phyloP scores from a whole-genome alignment of 2,888 invertebrate genomes.

The Caenorhabditis wallacei region DNA sequence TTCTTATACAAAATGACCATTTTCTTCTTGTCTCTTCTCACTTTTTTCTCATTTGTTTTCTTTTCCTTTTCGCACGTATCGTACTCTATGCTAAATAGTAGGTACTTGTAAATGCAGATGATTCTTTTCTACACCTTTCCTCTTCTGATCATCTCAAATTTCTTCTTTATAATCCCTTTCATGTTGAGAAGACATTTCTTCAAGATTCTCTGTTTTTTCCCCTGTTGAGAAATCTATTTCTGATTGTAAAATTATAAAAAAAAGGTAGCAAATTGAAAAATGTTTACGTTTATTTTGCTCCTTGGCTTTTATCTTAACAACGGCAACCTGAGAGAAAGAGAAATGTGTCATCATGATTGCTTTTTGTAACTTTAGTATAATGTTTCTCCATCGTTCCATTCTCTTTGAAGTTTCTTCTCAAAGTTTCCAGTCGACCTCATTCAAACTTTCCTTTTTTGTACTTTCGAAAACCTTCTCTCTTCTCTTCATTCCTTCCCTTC shows the following conservation, averaged over 20 bases:
- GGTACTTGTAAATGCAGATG: slow-evolving; percentile 50
- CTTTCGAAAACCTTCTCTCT: slow-evolving; percentile 21
- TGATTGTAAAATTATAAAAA: slow-evolving; percentile 3
- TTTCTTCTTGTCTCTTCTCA: slow-evolving; percentile 8
- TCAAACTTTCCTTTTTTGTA: slow-evolving; percentile 15
- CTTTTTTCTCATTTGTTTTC: neutral
- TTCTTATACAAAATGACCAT: slow-evolving; percentile 4
- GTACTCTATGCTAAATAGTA: slow-evolving; percentile 40
- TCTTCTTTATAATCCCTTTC: slow-evolving; percentile 14
- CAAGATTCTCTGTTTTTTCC: neutral
- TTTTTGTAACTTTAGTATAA: slow-evolving; percentile 24
- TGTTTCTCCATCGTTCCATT: neutral
- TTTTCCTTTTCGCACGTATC: slow-evolving; percentile 14
- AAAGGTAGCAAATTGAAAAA: slow-evolving; percentile 36
- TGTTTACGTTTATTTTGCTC: slow-evolving; percentile 22
- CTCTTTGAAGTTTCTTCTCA: neutral
- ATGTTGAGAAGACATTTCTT: neutral
- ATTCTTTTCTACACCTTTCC: neutral
- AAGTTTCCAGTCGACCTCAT: slow-evolving; percentile 42
- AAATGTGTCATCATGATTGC: slow-evolving; percentile 45
- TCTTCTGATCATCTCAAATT: slow-evolving; percentile 7
- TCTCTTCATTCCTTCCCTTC: neutral
- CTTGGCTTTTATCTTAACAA: slow-evolving; percentile 7
- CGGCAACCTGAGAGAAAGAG: slow-evolving; percentile 1
- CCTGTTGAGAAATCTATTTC: slow-evolving; percentile 10